Conservation (phyloP, 2,797 vertebrate genomes). For the Falco concolor region DNA sequence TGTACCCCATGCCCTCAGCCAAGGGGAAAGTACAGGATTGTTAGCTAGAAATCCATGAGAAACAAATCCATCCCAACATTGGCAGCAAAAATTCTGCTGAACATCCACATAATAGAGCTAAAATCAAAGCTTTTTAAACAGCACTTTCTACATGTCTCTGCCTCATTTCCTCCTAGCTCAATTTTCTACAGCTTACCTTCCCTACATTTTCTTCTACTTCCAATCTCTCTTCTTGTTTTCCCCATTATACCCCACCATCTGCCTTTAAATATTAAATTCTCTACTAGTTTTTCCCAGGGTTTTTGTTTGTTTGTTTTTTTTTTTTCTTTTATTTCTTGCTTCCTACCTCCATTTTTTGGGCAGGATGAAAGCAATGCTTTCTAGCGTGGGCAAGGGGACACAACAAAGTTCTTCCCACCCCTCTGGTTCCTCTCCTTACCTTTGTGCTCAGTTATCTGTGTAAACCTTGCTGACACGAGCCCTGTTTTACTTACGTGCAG, state of each 20-base stretch:
- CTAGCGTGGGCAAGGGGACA: neutral
- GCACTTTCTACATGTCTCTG: neutral
- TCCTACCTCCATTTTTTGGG: neutral
- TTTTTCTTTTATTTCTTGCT: neutral
- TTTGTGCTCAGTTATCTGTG: neutral
- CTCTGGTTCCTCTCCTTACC: neutral
- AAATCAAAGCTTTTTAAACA: neutral
- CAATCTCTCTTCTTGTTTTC: neutral
- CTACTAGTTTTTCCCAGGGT: neutral
- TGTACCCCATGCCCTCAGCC: neutral
- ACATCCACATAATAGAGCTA: neutral
- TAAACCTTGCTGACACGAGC: neutral
- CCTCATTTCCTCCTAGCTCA: neutral
- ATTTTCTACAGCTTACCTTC: neutral
- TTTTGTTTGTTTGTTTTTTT: too few relatives aligned
- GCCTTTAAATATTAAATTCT: neutral
- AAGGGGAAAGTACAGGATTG: neutral
- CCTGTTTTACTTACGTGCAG: fast-evolving
- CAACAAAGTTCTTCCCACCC: neutral
- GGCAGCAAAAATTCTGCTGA: neutral
- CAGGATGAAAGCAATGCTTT: neutral
- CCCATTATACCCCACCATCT: neutral
- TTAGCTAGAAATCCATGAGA: neutral
- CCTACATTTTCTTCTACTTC: neutral
- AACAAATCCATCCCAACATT: neutral